Evolutionary conservation across 2,888 invertebrate genomes (phyloP).

Genomic region (Hypomecis punctinalis): DNA sequence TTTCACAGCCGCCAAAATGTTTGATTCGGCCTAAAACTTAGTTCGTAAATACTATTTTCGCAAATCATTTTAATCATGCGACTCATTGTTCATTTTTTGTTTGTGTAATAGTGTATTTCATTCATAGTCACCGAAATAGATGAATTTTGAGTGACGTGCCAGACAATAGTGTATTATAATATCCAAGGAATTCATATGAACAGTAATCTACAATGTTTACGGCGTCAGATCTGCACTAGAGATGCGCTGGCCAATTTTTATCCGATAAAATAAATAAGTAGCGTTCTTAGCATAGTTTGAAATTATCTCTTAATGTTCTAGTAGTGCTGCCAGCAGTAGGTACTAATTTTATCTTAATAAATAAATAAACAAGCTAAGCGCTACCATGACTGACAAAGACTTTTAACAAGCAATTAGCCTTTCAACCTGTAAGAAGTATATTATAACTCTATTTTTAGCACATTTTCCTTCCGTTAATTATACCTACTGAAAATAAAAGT

Average conservation of each 20-base stretch:
- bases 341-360: not conserved
- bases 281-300: no score
- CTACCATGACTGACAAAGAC: not conserved
- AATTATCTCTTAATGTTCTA: no score
- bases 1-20: no score
- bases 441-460: no score
- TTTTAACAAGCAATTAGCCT: not conserved
- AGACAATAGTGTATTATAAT: conserved; percentile 7
- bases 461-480: no score
- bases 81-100: no score
- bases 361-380: no score
- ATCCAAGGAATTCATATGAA: conserved; percentile 4
- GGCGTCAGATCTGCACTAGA: conserved; percentile 1
- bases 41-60: no score
- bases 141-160: conserved; percentile 5
- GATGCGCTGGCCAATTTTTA: not conserved
- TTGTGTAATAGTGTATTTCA: conserved; percentile 1
- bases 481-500: no score
- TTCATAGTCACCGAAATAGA: conserved; percentile 10
- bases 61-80: no score
- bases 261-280: not conserved
- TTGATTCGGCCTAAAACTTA: no score
- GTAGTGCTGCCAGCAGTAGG: not conserved
- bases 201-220: conserved; percentile 11
- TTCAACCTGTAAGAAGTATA: no score